These are phyloP conservation scores for Petrocephalus microphthalmus DNA, from an alignment of 2,113 vertebrate species.

Conservation along the genomic window DNA sequence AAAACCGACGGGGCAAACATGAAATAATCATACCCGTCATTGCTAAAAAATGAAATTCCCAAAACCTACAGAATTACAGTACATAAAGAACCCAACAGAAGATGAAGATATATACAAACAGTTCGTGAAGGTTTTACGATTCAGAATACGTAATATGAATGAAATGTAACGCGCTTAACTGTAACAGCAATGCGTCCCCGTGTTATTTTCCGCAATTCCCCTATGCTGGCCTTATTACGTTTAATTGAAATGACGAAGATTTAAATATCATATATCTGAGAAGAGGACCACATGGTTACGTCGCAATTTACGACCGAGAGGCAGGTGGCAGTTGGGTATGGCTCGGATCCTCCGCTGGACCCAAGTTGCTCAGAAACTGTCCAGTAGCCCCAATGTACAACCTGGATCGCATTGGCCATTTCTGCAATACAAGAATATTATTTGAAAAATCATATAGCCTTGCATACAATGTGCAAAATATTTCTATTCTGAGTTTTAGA, in stretches of 20 bases:
- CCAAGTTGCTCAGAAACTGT: conserved; percentile 78
- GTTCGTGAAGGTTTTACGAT: background rate
- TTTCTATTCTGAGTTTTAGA: background rate
- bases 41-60: background rate
- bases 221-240: background rate
- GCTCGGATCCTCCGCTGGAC: conserved; percentile 57
- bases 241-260: background rate
- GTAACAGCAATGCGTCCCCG: background rate
- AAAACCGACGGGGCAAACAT: conserved; percentile 49
- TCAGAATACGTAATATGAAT: background rate
- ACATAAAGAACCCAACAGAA: conserved; percentile 19
- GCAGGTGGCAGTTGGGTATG: conserved; percentile 62
- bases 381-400: conserved; percentile 87
- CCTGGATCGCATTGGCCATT: conserved; percentile 97
- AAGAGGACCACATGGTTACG: conserved; percentile 25
- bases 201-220: background rate
- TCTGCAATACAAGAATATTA: conserved; percentile 60
- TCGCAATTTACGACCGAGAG: conserved; percentile 57
- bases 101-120: background rate
- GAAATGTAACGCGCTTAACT: conserved; percentile 1
- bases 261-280: background rate
- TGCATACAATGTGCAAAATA: background rate
- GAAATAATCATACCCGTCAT: conserved; percentile 40
- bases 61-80: conserved; percentile 48
- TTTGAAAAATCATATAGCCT: background rate